Conservation (phyloP, 2,888 invertebrate species). For the Chrysopilus asiliformis region DNA sequence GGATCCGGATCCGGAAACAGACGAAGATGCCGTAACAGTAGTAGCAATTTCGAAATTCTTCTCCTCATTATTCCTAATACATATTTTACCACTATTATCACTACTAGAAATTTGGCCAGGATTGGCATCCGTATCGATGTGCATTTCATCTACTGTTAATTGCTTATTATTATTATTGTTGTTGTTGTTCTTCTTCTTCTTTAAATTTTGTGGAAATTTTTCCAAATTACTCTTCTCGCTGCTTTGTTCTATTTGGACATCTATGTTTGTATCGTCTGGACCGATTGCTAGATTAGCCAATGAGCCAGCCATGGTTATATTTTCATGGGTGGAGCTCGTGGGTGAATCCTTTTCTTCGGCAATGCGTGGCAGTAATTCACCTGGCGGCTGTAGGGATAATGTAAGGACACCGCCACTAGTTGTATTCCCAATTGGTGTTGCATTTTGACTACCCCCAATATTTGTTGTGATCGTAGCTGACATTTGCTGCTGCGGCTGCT, state of each 20-base stretch:
- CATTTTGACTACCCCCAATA: background rate
- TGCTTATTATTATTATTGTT: background rate
- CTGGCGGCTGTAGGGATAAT: conserved; percentile 38
- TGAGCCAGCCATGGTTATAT: background rate
- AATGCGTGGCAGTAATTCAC: conserved; percentile 60
- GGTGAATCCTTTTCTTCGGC: conserved; percentile 80
- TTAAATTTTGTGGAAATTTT: background rate
- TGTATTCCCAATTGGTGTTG: conserved; percentile 4
- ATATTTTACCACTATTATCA: too few species aligned
- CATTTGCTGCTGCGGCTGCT: conserved; percentile 10
- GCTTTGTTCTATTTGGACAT: too few species aligned
- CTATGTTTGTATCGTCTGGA: background rate
- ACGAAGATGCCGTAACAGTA: too few species aligned
- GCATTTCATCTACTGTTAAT: too few species aligned
- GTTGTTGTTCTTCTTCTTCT: too few species aligned
- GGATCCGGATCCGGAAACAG: too few species aligned
- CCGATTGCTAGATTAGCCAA: background rate
- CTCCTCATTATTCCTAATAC: too few species aligned
- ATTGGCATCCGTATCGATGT: too few species aligned
- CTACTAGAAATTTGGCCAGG: too few species aligned
- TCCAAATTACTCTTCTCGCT: background rate
- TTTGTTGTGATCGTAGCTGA: conserved; percentile 12
- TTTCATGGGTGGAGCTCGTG: conserved; percentile 38
- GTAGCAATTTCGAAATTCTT: too few species aligned
- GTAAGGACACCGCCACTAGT: conserved; percentile 24